Percentiles rank a stretch among this genome's conserved stretches.
Evolutionary conservation across 2,113 vertebrate species (phyloP).

Genomic region (Cyanocitta stelleri): DNA sequence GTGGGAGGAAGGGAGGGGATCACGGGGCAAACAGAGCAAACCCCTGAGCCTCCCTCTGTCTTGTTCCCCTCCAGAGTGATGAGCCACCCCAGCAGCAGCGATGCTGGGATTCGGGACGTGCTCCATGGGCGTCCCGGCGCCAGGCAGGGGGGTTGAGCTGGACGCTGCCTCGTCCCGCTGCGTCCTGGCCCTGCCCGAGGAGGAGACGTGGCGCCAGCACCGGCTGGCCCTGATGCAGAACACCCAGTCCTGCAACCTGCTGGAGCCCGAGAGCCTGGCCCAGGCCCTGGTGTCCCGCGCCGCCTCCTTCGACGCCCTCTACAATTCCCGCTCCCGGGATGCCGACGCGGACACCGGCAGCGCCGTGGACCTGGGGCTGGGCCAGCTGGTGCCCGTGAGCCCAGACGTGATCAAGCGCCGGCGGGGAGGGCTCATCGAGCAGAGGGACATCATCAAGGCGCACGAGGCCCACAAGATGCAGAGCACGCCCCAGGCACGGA

Average conservation of each 20-base stretch:
- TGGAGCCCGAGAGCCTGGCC: constrained; percentile 75
- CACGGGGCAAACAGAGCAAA: fast-evolving
- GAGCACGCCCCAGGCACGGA: constrained; percentile 92
- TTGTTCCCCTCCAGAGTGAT: constrained; percentile 78
- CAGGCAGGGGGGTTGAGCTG: constrained; percentile 60
- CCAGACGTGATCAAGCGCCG: constrained; percentile 88
- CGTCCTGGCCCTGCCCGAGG: constrained; percentile 74
- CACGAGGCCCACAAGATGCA: constrained; percentile 97
- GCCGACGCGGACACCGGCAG: constrained; percentile 60
- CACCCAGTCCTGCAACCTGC: constrained; percentile 73
- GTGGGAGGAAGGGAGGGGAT: not conserved
- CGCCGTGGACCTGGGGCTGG: constrained; percentile 44
- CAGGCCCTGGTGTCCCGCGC: constrained; percentile 74
- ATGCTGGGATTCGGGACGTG: constrained; percentile 86
- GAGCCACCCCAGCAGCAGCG: constrained; percentile 71
- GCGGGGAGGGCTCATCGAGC: constrained; percentile 91
- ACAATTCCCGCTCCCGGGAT: constrained; percentile 65
- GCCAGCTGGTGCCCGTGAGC: constrained; percentile 78
- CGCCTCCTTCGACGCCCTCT: constrained; percentile 79
- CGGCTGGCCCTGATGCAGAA: constrained; percentile 68
- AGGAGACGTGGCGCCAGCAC: constrained; percentile 85
- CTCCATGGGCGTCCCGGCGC: constrained; percentile 62
- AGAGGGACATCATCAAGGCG: constrained; percentile 93
- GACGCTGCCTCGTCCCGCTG: constrained; percentile 60
- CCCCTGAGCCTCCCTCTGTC: not conserved